Base-by-base conservation (phyloP, 2,113 vertebrate genomes). In the Paradisaea rubra region DNA sequence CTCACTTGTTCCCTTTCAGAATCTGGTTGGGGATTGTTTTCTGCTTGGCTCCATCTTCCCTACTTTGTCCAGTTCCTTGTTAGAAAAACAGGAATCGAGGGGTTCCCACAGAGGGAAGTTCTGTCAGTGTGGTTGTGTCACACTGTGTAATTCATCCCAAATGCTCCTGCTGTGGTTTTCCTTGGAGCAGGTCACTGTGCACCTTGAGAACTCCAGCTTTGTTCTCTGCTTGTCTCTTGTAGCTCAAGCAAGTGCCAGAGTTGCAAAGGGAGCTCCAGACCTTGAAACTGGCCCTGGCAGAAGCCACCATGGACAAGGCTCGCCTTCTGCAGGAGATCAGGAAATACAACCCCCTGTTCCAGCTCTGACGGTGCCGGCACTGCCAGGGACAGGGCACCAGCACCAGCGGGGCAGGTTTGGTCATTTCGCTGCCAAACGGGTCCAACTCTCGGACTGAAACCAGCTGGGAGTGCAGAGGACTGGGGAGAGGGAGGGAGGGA, bases 261-360 rank as follows among this genome's bases (percentile, higher is more conserved):
- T 52, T 99, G 96, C 98, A 98, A 52, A 97, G 96, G 52, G 97
- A 98, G 96, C 98, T 99, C 28, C 96, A 76, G 81, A 97, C 96
- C 30, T 86, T 97, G 73, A 98, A 98, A 82, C 94, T 97, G 50
- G 98, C 98, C 69, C 98, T 99, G 64, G 97, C 96, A 70, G 96
- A 94, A 93, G 99, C 98, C 91, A 98, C 98, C 95, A 85, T 97
- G 59, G 99, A 99, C 77, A 98, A 97, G 96, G 98, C 98, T 80
- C 98, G 93, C 70, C 99, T 99, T 87, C 98, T 99, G 71, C 97
- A 98, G 97, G 99, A 99, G 95, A 91, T 99, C 94, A 98, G 97
- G 92, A 99, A 99, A 96, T 98, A 99, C 88, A 96, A 99, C 95
- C 99, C 99, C 66, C 96, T 97, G 69, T 99, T 99, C 83, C 97